Conservation (phyloP, 2,888 invertebrate genomes). For the Drosophila paucipuncta region DNA sequence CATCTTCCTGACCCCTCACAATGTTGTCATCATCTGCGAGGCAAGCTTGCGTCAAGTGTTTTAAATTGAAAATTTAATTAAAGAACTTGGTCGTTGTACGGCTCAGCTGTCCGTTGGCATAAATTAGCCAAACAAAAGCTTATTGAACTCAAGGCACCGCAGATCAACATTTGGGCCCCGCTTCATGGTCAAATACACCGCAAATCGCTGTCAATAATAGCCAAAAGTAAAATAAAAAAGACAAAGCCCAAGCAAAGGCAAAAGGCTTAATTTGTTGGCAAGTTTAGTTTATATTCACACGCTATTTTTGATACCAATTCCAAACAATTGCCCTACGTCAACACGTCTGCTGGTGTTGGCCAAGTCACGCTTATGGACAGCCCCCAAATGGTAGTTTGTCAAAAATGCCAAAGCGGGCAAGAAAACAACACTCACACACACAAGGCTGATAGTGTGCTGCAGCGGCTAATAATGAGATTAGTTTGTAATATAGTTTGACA, state of each 20-base stretch:
- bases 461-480: constrained; percentile 33
- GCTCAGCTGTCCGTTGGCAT: constrained; percentile 45
- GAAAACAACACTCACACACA: constrained; percentile 26
- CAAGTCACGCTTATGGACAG: constrained; percentile 65
- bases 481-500: constrained; percentile 29
- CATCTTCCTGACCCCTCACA: not conserved
- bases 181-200: constrained; percentile 72
- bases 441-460: constrained; percentile 21
- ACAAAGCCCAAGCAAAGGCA: constrained; percentile 40
- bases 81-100: constrained; percentile 47
- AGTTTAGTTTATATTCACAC: constrained; percentile 66
- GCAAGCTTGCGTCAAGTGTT: constrained; percentile 58
- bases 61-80: constrained; percentile 78
- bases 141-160: constrained; percentile 67
- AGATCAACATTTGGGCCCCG: constrained; percentile 18
- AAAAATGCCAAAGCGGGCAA: constrained; percentile 53
- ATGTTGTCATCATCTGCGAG: constrained; percentile 24
- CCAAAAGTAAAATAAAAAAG: constrained; percentile 19
- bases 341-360: constrained; percentile 36
- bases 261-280: constrained; percentile 75
- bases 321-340: constrained; percentile 71
- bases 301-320: constrained; percentile 67
- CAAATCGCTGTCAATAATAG: constrained; percentile 77
- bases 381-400: constrained; percentile 53
- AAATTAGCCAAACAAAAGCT: constrained; percentile 74